Conservation (phyloP, 2,888 invertebrate genomes). For the Agrochola circellaris region DNA sequence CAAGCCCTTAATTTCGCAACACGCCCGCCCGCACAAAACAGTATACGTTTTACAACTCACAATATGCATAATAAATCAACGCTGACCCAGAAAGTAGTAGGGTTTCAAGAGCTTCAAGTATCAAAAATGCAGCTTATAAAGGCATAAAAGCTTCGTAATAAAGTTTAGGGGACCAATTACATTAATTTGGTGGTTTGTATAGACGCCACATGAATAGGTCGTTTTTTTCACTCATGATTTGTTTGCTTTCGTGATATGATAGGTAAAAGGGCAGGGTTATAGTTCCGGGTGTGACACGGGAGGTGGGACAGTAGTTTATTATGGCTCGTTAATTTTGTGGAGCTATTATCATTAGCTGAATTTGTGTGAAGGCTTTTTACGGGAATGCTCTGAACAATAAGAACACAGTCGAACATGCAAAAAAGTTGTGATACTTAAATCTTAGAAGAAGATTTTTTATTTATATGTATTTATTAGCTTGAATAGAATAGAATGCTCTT, state of each 20-base stretch:
- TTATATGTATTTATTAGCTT: too few relatives aligned
- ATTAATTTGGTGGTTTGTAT: constrained; percentile 23
- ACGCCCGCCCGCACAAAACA: constrained; percentile 23
- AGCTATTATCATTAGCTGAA: constrained; percentile 23
- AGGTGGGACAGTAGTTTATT: constrained; percentile 26
- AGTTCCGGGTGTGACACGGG: constrained; percentile 44
- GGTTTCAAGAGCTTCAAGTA: constrained; percentile 31
- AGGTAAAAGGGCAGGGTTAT: constrained; percentile 41
- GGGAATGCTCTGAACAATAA: neutral
- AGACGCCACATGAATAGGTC: constrained; percentile 47
- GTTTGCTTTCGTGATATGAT: constrained; percentile 44
- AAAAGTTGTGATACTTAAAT: neutral
- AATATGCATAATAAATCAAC: constrained; percentile 58
- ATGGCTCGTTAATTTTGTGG: constrained; percentile 40
- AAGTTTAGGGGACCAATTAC: constrained; percentile 33
- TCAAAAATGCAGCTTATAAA: constrained; percentile 28
- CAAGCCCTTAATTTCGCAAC: constrained; percentile 48
- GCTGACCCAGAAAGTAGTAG: constrained; percentile 48
- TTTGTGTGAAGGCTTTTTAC: neutral
- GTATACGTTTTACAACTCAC: constrained; percentile 36
- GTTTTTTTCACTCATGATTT: constrained; percentile 47
- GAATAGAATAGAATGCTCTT: too few relatives aligned
- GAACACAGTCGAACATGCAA: neutral
- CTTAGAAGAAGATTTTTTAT: too few relatives aligned
- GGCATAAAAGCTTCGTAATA: constrained; percentile 10